Conservation (phyloP, 2,888 invertebrate species). For the Rhamphomyia laevipes region DNA sequence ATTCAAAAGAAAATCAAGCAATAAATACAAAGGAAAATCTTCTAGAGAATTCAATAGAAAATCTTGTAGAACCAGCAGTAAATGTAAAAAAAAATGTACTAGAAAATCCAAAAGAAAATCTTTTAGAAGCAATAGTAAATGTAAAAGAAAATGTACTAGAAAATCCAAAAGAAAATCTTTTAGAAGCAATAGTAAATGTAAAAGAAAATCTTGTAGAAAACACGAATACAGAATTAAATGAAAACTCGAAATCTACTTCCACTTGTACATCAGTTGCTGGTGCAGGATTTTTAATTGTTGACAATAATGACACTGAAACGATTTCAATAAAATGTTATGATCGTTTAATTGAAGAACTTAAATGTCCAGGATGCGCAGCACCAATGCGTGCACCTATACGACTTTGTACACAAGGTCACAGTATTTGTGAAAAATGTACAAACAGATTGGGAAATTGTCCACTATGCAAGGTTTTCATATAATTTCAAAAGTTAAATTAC, state of each 20-base stretch:
- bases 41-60: not conserved
- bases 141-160: not conserved
- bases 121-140: no score
- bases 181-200: no score
- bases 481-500: not conserved
- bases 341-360: conserved; percentile 31
- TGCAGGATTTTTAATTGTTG: no score
- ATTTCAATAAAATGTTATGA: conserved; percentile 31
- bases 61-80: no score
- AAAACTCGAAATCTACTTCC: not conserved
- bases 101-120: not conserved
- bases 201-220: conserved; percentile 1
- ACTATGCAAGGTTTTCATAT: conserved; percentile 31
- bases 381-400: conserved; percentile 34
- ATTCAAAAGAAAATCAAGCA: no score
- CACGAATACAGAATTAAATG: not conserved
- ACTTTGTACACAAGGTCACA: conserved; percentile 33
- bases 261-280: conserved; percentile 7
- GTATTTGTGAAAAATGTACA: conserved; percentile 33
- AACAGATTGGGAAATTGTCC: conserved; percentile 30
- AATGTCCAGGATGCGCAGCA: conserved; percentile 35
- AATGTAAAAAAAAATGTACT: not conserved
- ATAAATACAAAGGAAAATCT: conserved; percentile 1
- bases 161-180: not conserved
- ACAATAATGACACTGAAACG: not conserved